Evolutionary conservation across 2,888 invertebrate genomes (phyloP).

Genomic region (Siphlonurus alternatus): DNA sequence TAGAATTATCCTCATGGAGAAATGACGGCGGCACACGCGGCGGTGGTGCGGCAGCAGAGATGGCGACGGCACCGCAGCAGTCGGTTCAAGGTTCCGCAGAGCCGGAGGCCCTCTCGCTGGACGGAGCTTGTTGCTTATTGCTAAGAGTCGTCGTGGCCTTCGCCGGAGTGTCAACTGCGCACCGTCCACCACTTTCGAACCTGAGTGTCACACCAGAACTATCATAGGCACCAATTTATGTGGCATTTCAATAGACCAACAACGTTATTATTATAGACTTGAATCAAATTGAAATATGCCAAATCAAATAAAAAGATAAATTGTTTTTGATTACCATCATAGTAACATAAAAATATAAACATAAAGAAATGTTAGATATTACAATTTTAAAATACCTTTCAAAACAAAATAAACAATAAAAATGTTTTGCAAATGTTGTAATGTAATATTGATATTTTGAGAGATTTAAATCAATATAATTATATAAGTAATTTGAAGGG

Average conservation of each 20-base stretch:
- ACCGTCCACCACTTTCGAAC: too few relatives aligned
- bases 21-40: background rate
- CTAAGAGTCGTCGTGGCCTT: background rate
- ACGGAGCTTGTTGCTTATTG: background rate
- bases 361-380: too few relatives aligned
- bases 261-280: too few relatives aligned
- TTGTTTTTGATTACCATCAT: too few relatives aligned
- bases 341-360: background rate
- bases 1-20: background rate
- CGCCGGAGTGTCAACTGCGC: background rate
- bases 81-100: background rate
- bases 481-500: too few relatives aligned
- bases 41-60: background rate
- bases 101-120: background rate
- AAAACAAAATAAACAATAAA: background rate
- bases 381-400: background rate
- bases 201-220: too few relatives aligned
- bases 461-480: background rate
- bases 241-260: too few relatives aligned
- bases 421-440: background rate
- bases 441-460: background rate
- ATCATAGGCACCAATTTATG: too few relatives aligned
- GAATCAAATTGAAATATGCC: too few relatives aligned
- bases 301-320: too few relatives aligned
- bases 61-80: background rate